These are phyloP conservation scores for Dendrolimus kikuchii DNA, from an alignment of 1,140 invertebrate species.

Conservation along the genomic window DNA sequence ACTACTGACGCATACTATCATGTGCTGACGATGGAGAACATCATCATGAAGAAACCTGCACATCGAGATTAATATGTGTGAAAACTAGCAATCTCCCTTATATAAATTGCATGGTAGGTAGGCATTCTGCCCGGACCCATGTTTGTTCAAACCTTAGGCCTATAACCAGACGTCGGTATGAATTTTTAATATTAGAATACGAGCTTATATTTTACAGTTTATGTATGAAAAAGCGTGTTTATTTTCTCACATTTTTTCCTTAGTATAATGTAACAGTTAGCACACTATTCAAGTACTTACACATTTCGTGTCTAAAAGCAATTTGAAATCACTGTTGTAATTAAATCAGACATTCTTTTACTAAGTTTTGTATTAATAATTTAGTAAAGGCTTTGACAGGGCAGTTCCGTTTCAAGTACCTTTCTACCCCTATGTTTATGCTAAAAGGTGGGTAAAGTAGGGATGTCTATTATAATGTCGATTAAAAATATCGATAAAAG, in stretches of 20 bases:
- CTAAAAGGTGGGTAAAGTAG: conserved; percentile 15
- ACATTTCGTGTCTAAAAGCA: conserved; percentile 45
- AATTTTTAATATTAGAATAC: too few relatives aligned
- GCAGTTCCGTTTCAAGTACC: conserved; percentile 29
- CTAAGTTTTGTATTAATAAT: conserved; percentile 46
- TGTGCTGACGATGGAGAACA: too few relatives aligned
- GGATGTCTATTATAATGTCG: conserved; percentile 3
- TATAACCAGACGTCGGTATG: too few relatives aligned
- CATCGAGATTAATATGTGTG: too few relatives aligned
- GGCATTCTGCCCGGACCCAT: too few relatives aligned
- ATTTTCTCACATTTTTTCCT: conserved; percentile 6
- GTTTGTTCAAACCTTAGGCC: too few relatives aligned
- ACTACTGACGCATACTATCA: too few relatives aligned
- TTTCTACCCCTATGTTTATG: conserved; percentile 22
- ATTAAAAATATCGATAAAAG: not conserved
- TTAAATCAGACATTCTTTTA: conserved; percentile 55
- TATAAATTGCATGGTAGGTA: too few relatives aligned
- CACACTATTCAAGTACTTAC: conserved; percentile 17
- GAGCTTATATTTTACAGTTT: too few relatives aligned
- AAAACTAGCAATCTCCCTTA: too few relatives aligned
- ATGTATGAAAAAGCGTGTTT: not conserved
- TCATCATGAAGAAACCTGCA: too few relatives aligned
- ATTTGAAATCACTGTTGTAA: conserved; percentile 50
- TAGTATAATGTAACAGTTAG: conserved; percentile 17
- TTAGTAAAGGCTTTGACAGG: conserved; percentile 35